A percentile compares a stretch with the other conserved stretches of the same genome.
Evolutionary conservation across 1,140 invertebrate species (phyloP).

Genomic region (Sarcophaga bullata): DNA sequence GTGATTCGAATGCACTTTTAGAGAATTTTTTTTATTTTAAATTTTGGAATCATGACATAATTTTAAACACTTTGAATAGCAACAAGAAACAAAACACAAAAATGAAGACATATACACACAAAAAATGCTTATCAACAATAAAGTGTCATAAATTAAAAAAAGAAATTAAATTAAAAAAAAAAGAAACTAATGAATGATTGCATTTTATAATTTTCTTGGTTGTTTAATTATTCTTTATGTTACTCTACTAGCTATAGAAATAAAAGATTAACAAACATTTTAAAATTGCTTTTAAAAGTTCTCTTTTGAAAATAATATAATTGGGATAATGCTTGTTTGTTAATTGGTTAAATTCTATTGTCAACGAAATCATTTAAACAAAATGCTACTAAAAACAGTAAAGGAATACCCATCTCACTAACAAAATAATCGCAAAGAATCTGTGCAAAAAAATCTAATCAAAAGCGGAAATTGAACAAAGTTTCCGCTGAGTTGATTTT

Average conservation of each 20-base stretch:
- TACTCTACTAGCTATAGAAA: no score
- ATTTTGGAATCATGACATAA: conserved; percentile 10
- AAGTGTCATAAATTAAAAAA: background rate
- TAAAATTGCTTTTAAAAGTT: no score
- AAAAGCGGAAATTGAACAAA: conserved; percentile 24
- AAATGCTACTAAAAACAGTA: no score
- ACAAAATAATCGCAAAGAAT: background rate
- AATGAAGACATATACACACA: background rate
- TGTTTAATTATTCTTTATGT: background rate
- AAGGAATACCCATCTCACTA: background rate
- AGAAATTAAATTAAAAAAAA: background rate
- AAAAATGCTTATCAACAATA: background rate
- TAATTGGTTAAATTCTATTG: no score
- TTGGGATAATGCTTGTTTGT: no score
- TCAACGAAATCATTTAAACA: no score
- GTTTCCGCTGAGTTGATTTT: conserved; percentile 23
- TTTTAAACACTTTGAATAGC: background rate
- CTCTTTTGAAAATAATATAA: no score
- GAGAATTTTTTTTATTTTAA: background rate
- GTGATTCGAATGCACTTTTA: no score
- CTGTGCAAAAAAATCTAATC: conserved; percentile 13
- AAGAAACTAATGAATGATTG: background rate
- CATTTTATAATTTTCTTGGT: background rate
- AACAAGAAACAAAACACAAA: background rate
- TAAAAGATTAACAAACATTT: no score